Evolutionary conservation across 1,140 invertebrate species (phyloP), one percentile per base, ranked within the genome.

Genomic region (Aricia agestis): DNA sequence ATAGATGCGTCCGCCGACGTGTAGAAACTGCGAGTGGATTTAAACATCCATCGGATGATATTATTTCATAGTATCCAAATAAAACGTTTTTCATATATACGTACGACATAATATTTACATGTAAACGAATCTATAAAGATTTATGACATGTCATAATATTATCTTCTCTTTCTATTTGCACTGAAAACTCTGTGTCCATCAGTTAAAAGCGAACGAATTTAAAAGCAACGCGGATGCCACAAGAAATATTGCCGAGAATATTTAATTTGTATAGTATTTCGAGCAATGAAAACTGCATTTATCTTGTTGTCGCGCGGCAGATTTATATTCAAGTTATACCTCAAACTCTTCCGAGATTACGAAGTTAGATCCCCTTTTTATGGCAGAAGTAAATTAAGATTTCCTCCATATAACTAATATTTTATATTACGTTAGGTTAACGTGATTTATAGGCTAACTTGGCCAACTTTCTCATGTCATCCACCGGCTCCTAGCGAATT

Each of bases 361-460:
- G 80, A 86, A 89, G 80, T 89, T 85, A 73, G 76, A 69, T 71
- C 75, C 73, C 69, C 78, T 83, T 87, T 85, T 87, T 84, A 87
- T 80, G 81, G 76, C 76, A 80, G 84, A 86, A 89, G 81, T 85
- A 83, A 84, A 89, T 89, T 89, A 87, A 86, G 83, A 84, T 85
- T 84, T 85, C 75, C 76, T 82, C 82, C 82, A 79, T 81, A 77
- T 82, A 87, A 81, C 76, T 83, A 87, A 86, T 86, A 87, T 86
- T 83, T 85, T 81, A 83, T 75, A 84, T 84, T 78, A 84, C 75
- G 81, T 75, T 81, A 79, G 76, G 81, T 82, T 82, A 81, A 75
- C 80, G 87, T 89, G 87, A 88, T 89, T 88, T 88, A 88, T 88
- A 86, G 85, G 81, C 74, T 76, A 85, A 88, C 79, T 88, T 87